These are phyloP conservation scores for Cepphus grylle DNA, from an alignment of 2,113 vertebrate species.

Conservation along the genomic window DNA sequence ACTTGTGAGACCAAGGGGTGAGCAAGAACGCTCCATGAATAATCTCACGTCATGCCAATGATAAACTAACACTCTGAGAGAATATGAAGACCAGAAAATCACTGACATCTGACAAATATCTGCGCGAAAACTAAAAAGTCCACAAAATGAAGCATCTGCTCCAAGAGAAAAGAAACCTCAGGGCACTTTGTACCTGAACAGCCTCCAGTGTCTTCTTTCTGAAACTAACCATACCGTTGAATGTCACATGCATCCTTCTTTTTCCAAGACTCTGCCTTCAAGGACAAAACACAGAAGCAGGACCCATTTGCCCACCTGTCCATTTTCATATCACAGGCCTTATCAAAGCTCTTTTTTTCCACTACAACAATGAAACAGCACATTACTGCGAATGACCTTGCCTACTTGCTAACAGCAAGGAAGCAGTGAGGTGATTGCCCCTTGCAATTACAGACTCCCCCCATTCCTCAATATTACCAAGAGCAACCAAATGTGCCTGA, in stretches of 20 bases:
- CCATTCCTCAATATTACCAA: not conserved
- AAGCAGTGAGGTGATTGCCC: not conserved
- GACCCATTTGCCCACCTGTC: not conserved
- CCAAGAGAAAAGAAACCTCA: not conserved
- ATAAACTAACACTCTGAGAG: not conserved
- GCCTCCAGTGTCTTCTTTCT: not conserved
- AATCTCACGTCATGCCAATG: not conserved
- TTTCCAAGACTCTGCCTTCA: not conserved
- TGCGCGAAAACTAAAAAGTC: not conserved
- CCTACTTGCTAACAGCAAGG: not conserved
- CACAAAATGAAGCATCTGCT: not conserved
- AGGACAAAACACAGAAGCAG: not conserved
- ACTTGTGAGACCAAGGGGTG: not conserved
- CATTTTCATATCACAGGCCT: not conserved
- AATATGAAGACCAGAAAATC: not conserved
- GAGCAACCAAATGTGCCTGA: not conserved
- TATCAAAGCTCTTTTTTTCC: not conserved
- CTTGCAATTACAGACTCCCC: not conserved
- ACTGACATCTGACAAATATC: not conserved
- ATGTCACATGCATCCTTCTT: not conserved
- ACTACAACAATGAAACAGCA: not conserved
- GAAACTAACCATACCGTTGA: not conserved
- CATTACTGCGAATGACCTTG: not conserved
- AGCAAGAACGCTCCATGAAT: not conserved
- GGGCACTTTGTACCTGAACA: not conserved